These are phyloP conservation scores for Heteromurus nitidus DNA, from an alignment of 2,888 invertebrate genomes.

Conservation along the genomic window DNA sequence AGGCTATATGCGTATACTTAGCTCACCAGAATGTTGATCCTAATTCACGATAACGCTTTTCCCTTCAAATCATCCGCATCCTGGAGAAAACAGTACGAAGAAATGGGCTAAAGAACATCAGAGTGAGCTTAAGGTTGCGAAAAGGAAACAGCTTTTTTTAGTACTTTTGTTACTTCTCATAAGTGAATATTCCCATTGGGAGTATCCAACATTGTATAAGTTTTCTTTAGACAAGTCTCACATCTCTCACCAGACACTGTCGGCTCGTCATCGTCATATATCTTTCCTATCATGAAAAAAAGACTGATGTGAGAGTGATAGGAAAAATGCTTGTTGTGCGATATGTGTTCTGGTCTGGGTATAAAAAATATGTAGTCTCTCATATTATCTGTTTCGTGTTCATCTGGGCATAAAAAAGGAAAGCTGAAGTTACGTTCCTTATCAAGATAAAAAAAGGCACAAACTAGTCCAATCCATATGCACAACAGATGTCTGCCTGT, in stretches of 20 bases:
- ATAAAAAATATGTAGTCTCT: too few relatives aligned
- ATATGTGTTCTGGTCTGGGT: too few relatives aligned
- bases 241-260: too few relatives aligned
- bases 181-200: constrained; percentile 34
- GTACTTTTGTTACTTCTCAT: constrained; percentile 11
- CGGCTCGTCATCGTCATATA: too few relatives aligned
- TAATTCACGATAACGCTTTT: background rate
- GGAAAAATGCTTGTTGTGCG: too few relatives aligned
- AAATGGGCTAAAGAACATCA: background rate
- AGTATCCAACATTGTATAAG: constrained; percentile 26
- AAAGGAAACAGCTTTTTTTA: background rate
- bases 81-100: background rate
- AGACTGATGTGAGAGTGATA: too few relatives aligned
- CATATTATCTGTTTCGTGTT: too few relatives aligned
- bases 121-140: background rate
- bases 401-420: constrained; percentile 23
- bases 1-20: too few relatives aligned
- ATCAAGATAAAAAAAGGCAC: background rate
- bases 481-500: constrained; percentile 10
- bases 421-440: constrained; percentile 25
- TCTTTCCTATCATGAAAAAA: too few relatives aligned
- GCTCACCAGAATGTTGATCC: background rate
- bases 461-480: too few relatives aligned
- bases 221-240: too few relatives aligned
- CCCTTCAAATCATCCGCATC: background rate